Conservation (phyloP, 2,888 invertebrate species). For the Tipula unca region DNA sequence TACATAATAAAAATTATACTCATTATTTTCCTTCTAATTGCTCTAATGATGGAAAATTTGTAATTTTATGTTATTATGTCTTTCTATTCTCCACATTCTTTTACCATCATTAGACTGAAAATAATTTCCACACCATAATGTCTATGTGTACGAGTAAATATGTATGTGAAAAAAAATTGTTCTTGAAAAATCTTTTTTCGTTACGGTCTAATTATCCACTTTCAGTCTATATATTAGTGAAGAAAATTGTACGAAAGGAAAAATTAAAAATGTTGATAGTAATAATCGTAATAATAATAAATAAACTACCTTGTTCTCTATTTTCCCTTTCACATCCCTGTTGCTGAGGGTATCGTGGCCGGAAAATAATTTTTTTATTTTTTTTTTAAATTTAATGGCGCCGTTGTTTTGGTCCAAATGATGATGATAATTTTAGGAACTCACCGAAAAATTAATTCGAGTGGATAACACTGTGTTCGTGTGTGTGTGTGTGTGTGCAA, state of each 20-base stretch:
- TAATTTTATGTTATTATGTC: background rate
- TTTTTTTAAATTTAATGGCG: no score
- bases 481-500: no score
- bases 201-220: slow-evolving; percentile 8
- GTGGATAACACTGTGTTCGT: background rate
- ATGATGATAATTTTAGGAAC: background rate
- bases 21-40: background rate
- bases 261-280: background rate
- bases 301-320: background rate
- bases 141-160: background rate
- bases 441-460: background rate
- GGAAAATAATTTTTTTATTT: no score
- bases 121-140: background rate
- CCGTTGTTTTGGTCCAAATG: no score
- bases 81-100: background rate
- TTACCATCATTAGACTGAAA: background rate
- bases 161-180: background rate
- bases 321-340: background rate
- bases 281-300: background rate
- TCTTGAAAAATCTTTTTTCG: background rate
- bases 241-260: background rate
- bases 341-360: background rate
- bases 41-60: slow-evolving; percentile 14
- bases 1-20: background rate
- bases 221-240: background rate